Conservation (phyloP, 2,113 vertebrate genomes). For the Tragelaphus strepsiceros region DNA sequence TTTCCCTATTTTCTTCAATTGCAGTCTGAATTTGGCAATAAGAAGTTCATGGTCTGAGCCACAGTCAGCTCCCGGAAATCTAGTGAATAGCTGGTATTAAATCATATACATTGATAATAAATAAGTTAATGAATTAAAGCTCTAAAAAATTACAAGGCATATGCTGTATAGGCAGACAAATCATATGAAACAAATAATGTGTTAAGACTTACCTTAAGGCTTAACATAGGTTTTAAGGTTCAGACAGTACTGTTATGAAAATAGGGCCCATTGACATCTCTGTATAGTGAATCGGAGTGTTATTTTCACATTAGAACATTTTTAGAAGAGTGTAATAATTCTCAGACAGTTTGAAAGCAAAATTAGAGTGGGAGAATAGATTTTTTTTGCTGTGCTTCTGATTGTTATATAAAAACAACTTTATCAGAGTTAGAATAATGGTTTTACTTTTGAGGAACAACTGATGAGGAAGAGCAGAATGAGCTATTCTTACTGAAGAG, state of each 20-base stretch:
- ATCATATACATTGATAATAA: conserved; percentile 1
- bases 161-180: background rate
- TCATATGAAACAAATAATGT: background rate
- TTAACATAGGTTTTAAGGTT: background rate
- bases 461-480: background rate
- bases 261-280: background rate
- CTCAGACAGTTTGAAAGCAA: background rate
- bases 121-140: background rate
- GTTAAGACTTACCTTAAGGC: background rate
- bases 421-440: background rate
- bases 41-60: too few species aligned
- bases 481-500: background rate
- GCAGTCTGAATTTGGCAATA: too few species aligned
- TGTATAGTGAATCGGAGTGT: background rate
- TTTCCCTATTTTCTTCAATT: too few species aligned
- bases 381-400: background rate
- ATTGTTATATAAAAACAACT: background rate
- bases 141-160: background rate
- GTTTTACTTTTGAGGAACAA: conserved; percentile 15
- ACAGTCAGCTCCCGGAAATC: background rate
- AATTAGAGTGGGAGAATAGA: background rate
- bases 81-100: background rate
- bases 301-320: background rate
- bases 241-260: background rate
- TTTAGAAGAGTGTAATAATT: background rate